phyloP scores from a whole-genome alignment of 2,888 invertebrate species.

The Phlogophora meticulosa region DNA sequence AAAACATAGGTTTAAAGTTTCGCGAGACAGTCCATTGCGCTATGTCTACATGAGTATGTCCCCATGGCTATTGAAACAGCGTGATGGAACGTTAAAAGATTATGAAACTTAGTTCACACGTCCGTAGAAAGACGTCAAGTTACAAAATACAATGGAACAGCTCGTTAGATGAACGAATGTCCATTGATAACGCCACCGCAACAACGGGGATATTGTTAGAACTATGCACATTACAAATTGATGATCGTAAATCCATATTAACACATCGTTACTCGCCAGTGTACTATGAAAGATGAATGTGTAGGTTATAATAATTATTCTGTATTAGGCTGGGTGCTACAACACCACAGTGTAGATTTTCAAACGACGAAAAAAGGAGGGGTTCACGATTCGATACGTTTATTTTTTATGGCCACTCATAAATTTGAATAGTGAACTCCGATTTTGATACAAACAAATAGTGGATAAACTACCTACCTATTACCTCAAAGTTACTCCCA shows the following conservation, averaged over 20 bases:
- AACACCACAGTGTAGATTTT: too few relatives aligned
- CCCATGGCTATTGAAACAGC: slow-evolving; percentile 19
- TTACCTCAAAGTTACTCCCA: too few relatives aligned
- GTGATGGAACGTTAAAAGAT: slow-evolving; percentile 30
- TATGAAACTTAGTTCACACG: slow-evolving; percentile 36
- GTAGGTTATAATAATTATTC: slow-evolving; percentile 30
- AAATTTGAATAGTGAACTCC: too few relatives aligned
- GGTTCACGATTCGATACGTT: too few relatives aligned
- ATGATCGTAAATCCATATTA: slow-evolving; percentile 76
- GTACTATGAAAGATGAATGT: slow-evolving; percentile 32
- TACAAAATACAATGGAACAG: slow-evolving; percentile 62
- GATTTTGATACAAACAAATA: too few relatives aligned
- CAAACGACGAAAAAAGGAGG: too few relatives aligned
- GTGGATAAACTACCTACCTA: too few relatives aligned
- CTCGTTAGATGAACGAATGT: slow-evolving; percentile 76
- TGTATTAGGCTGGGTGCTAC: slow-evolving; percentile 17
- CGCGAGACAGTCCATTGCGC: slow-evolving; percentile 5
- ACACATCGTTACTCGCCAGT: slow-evolving; percentile 42
- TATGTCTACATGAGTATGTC: neutral
- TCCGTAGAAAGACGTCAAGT: slow-evolving; percentile 15
- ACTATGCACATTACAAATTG: slow-evolving; percentile 67
- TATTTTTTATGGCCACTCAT: too few relatives aligned
- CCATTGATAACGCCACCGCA: slow-evolving; percentile 76
- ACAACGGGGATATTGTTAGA: slow-evolving; percentile 78
- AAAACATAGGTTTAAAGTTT: slow-evolving; percentile 2